Evolutionary conservation across 2,888 invertebrate genomes (phyloP), one percentile per base, ranked within the genome.

Genomic region (Malthinus flaveolus): DNA sequence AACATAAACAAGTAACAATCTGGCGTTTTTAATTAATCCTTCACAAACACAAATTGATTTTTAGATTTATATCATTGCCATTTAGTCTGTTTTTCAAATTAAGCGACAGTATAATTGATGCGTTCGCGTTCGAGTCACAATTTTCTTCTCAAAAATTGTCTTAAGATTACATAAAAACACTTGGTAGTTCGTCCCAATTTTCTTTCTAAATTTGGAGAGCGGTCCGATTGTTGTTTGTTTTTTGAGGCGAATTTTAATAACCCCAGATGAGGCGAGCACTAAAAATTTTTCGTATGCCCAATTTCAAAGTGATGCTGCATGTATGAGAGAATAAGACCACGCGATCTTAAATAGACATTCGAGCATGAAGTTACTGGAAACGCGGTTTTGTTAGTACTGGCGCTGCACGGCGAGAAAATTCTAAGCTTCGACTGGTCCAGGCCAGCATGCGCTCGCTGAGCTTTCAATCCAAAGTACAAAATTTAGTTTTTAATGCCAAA

Each of bases 311-410:
- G 5, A 3, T 23, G 23, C 3, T 23, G 23, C 23, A 23, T 23
- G 23, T 3, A 23, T 23, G n/a, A 42, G 13, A 42, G 15, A 58
- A 58, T 52, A 52, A 52, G 47, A 52, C 42, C 37, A 48, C 58
- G 58, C 52, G 52, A 59, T 59, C 32, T 46, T 50, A 42, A 11
- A 34, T 23, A 32, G 46, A 45, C 36, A 50, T 15, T 50, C 50
- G 50, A 37, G 37, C 46, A 35, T 54, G 62, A 64, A 67, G 64
- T 63, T 60, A 62, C 66, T 56, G 61, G 59, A 65, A 61, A 61
- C 65, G 59, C 65, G 66, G 68, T 66, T 69, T 68, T 66, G 62
- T 59, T 63, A 67, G 67, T 61, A 62, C 62, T 62, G 65, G 65
- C 65, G 67, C 66, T 65, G 59, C 63, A 66, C 62, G 58, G 63